Evolutionary conservation across 2,888 invertebrate species (phyloP).

Genomic region (Aspidiotus rigidus): DNA sequence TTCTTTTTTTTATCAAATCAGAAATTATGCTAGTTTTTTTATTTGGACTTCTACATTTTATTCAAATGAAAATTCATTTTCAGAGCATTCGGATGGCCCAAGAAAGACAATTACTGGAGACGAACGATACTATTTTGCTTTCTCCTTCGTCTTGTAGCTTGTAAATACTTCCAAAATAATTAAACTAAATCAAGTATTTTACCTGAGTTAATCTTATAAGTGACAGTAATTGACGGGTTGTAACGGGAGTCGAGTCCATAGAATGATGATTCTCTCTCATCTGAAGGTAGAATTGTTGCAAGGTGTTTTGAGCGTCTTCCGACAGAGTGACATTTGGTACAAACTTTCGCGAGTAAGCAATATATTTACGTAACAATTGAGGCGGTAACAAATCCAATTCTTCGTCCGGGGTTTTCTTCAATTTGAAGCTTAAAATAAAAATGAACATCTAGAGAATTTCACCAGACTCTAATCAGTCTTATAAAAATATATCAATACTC

Average conservation of each 20-base stretch:
- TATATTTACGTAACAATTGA: constrained; percentile 73
- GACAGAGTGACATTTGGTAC: constrained; percentile 66
- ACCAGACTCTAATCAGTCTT: neutral
- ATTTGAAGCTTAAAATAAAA: constrained; percentile 49
- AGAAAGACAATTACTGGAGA: too few relatives aligned
- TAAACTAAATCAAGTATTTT: neutral
- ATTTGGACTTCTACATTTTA: too few relatives aligned
- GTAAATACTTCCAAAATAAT: too few relatives aligned
- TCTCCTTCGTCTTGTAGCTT: too few relatives aligned
- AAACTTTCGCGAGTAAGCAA: constrained; percentile 81
- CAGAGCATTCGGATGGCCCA: too few relatives aligned
- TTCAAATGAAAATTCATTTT: too few relatives aligned
- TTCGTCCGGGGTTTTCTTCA: constrained; percentile 54
- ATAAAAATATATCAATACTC: neutral
- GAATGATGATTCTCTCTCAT: constrained; percentile 59
- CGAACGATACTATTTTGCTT: too few relatives aligned
- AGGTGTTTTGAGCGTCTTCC: constrained; percentile 56
- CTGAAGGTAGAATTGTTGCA: constrained; percentile 72
- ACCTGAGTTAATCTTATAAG: constrained; percentile 73
- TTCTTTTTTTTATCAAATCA: too few relatives aligned
- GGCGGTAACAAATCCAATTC: constrained; percentile 63
- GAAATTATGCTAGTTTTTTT: too few relatives aligned
- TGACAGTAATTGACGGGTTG: constrained; percentile 80
- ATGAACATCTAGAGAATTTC: constrained; percentile 9
- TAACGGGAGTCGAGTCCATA: constrained; percentile 66